Conservation (phyloP, 1,140 invertebrate species). For the Linepithema humile region DNA sequence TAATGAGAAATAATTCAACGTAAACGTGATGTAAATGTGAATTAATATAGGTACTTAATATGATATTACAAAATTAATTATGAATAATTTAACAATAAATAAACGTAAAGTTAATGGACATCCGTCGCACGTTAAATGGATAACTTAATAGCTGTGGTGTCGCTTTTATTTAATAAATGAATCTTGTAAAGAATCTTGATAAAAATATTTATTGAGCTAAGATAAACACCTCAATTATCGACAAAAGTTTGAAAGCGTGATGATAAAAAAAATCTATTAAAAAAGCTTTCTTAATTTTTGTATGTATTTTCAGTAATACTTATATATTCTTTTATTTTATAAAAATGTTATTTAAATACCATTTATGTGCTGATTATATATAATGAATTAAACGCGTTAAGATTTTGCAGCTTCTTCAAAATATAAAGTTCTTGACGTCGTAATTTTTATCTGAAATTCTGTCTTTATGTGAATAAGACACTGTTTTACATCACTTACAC, state of each 20-base stretch:
- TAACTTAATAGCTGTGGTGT: neutral
- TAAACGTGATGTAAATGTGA: neutral
- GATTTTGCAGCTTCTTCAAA: neutral
- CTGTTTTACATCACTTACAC: too few relatives aligned
- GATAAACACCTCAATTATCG: slow-evolving; percentile 36
- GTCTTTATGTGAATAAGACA: too few relatives aligned
- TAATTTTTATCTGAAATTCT: too few relatives aligned
- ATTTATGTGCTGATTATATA: neutral
- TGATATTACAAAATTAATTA: neutral
- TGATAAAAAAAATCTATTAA: slow-evolving; percentile 6
- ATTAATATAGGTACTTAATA: neutral
- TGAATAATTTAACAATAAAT: slow-evolving; percentile 6
- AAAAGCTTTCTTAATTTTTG: neutral
- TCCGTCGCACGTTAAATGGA: neutral
- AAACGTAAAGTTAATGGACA: slow-evolving; percentile 15
- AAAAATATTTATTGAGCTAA: slow-evolving; percentile 11
- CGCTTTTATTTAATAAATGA: slow-evolving; percentile 25
- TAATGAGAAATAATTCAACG: neutral
- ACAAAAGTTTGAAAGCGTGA: slow-evolving; percentile 3
- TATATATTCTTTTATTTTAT: neutral
- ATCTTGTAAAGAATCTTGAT: slow-evolving; percentile 14
- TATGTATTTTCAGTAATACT: neutral
- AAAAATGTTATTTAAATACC: neutral
- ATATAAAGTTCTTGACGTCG: neutral
- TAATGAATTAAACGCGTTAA: neutral